Evolutionary conservation across 2,113 vertebrate species (phyloP), one percentile per base, ranked within the genome.

Genomic region (Nyctibius bracteatus): DNA sequence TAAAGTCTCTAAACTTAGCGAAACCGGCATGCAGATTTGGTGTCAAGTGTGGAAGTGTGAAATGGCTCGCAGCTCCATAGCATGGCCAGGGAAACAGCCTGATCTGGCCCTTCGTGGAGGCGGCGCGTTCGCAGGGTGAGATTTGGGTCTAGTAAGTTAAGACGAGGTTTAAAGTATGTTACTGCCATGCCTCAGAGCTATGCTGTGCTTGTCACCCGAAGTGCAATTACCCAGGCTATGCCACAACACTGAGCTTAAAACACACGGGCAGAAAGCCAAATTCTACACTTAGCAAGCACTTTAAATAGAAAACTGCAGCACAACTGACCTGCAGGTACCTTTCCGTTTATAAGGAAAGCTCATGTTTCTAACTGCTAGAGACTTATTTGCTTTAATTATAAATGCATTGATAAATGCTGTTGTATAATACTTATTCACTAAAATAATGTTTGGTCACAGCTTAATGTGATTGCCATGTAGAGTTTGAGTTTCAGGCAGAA

Each of bases 221-320:
- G 88, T 84, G 92, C 88, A 93, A 88, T 95, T 96, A 93, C 88
- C 8, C 47, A 75, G 86, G 68, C 86, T 88, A 17, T 96, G 81
- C 88, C 68, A 93, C 65, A 86, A 65, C 72, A 49, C 72, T 86
- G 90, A 92, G 86, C 86, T 95, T 96, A 74, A 88, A 95, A 92
- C 80, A 88, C 6, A 4, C 20, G 47, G 96, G 90, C 88, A 61
- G 82, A 77, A 92, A 93, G 92, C 92, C 96, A 95, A 67, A 71
- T 83, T 88, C 94, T 93, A 52, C 90, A 84, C 92, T 94, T 95
- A 81, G 72, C 75, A 66, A 74, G 80, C 33, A 67, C 95, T 96
- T 95, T 90, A 96, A 97, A 96, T 95, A 97, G 95, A 95, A 93
- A 92, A 79, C 82, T 94, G 67, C 47, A 84, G 86, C 67, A 37